Conservation (phyloP, 2,888 invertebrate species). For the Tinea trinotella region DNA sequence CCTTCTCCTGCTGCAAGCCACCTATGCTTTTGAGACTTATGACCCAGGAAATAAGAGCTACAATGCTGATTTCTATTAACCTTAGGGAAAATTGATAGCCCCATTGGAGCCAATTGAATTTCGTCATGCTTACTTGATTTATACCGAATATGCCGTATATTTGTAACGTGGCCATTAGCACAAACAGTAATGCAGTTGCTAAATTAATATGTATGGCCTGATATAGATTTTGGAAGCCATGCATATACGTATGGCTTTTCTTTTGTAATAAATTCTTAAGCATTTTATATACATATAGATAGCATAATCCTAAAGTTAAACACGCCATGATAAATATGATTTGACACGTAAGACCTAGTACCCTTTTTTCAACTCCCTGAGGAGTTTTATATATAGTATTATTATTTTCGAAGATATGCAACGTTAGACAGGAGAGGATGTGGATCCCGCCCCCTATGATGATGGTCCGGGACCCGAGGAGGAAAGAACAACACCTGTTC, state of each 20-base stretch:
- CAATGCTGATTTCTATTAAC: constrained; percentile 89
- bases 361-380: constrained; percentile 66
- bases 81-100: constrained; percentile 90
- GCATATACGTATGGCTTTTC: constrained; percentile 84
- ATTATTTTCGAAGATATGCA: constrained; percentile 83
- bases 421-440: constrained; percentile 83
- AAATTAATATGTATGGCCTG: constrained; percentile 93
- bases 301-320: constrained; percentile 86
- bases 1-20: constrained; percentile 81
- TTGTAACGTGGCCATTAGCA: constrained; percentile 86
- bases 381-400: constrained; percentile 59
- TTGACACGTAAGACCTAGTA: constrained; percentile 84
- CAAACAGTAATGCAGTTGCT: constrained; percentile 87
- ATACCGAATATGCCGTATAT: constrained; percentile 79
- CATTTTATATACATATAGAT: constrained; percentile 86
- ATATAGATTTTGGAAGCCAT: constrained; percentile 85
- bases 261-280: constrained; percentile 81
- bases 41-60: constrained; percentile 88
- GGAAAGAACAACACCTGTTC: constrained; percentile 76
- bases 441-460: constrained; percentile 85
- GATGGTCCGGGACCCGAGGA: constrained; percentile 85
- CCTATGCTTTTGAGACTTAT: constrained; percentile 78
- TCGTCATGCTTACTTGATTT: constrained; percentile 71
- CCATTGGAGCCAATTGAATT: constrained; percentile 92
- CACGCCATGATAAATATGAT: constrained; percentile 90